phyloP scores from a whole-genome alignment of 2,113 vertebrate genomes.

The Rhombomys opimus region DNA sequence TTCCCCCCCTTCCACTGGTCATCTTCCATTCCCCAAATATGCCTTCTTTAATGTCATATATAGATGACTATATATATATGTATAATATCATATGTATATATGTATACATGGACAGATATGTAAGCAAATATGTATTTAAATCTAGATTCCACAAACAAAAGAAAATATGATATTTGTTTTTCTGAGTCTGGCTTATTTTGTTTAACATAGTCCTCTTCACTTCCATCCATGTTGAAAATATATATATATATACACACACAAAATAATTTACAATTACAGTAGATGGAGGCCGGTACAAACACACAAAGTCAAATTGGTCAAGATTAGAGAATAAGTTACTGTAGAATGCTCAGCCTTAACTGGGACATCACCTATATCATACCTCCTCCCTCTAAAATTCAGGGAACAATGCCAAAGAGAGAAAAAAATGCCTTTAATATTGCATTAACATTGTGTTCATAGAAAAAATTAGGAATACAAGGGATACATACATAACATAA shows the following conservation, averaged over 20 bases:
- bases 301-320: neutral
- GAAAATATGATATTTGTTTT: neutral
- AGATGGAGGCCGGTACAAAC: neutral
- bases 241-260: neutral
- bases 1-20: no score
- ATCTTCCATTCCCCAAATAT: neutral
- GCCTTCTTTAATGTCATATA: no score
- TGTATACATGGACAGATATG: neutral
- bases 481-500: neutral
- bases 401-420: neutral
- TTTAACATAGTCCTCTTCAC: neutral
- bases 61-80: neutral
- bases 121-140: neutral
- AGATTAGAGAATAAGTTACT: neutral
- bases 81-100: neutral
- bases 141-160: neutral
- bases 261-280: neutral
- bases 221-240: neutral
- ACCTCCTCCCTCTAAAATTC: neutral
- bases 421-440: neutral
- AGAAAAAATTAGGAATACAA: neutral
- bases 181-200: neutral
- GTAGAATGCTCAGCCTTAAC: neutral
- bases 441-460: neutral
- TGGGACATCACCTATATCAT: neutral